Conservation (phyloP, 2,113 vertebrate genomes). For the Gadus chalcogrammus region DNA sequence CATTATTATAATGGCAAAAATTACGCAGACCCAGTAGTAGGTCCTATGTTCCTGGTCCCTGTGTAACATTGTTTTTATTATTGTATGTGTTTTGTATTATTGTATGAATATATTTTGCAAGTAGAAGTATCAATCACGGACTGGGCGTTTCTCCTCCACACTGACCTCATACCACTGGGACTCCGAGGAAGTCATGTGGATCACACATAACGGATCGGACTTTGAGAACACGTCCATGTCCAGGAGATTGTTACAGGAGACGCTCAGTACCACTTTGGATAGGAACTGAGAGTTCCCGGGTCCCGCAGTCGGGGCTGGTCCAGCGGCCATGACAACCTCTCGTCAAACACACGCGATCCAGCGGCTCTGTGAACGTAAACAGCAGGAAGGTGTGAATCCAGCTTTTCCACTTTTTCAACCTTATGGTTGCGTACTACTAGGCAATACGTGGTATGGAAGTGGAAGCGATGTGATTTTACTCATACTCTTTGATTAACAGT, state of each 20-base stretch:
- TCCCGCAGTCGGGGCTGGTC: not conserved
- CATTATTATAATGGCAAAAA: no score
- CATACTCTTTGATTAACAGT: not conserved
- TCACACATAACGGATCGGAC: constrained; percentile 86
- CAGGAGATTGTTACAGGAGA: constrained; percentile 84
- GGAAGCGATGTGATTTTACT: not conserved
- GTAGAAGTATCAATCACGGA: not conserved
- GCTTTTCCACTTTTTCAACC: not conserved
- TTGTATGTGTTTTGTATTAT: no score
- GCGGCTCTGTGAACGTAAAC: no score
- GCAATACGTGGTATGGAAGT: not conserved
- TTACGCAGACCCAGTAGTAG: no score
- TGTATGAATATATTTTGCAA: not conserved
- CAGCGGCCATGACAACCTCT: constrained; percentile 40
- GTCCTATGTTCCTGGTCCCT: no score
- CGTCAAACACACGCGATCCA: no score
- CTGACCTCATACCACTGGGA: constrained; percentile 60
- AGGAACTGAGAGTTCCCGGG: constrained; percentile 72
- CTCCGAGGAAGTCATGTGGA: constrained; percentile 62
- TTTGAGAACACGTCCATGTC: constrained; percentile 85
- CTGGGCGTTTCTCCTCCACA: not conserved
- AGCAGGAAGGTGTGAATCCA: no score
- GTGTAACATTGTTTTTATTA: no score
- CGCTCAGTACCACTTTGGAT: constrained; percentile 78
- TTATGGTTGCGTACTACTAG: constrained; percentile 43